Evolutionary conservation across 1,140 invertebrate species (phyloP).

Genomic region (Heliothis subflexa): DNA sequence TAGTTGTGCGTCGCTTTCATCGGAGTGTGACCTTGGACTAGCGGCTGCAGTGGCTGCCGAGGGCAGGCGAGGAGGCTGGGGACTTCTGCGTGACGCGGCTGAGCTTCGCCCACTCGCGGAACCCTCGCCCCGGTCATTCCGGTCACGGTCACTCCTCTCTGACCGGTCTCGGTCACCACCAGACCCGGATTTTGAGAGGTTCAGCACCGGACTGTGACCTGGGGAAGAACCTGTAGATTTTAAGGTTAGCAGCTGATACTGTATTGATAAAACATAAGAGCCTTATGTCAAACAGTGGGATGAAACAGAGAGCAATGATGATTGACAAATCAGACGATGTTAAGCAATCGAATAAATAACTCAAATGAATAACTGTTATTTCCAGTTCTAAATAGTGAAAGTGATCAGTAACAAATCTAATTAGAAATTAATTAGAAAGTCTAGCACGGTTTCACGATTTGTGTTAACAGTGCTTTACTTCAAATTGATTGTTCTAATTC

Average conservation of each 20-base stretch:
- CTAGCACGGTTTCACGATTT: background rate
- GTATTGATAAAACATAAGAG: background rate
- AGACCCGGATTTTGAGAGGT: conserved; percentile 94
- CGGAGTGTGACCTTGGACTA: conserved; percentile 89
- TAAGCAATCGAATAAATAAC: too few species aligned
- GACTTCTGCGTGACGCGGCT: conserved; percentile 85
- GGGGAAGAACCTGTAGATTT: conserved; percentile 91
- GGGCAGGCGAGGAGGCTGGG: conserved; percentile 80
- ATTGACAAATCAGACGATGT: too few species aligned
- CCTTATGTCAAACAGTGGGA: background rate
- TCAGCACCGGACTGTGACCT: conserved; percentile 95
- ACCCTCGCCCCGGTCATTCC: conserved; percentile 85
- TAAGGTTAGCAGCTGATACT: conserved; percentile 18
- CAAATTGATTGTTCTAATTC: conserved; percentile 18
- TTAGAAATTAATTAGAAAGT: conserved; percentile 30
- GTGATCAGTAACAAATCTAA: too few species aligned
- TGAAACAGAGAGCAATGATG: too few species aligned
- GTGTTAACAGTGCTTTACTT: background rate
- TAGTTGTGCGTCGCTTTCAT: conserved; percentile 89
- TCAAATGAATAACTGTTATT: background rate
- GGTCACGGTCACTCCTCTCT: conserved; percentile 75
- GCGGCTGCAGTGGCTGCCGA: conserved; percentile 83
- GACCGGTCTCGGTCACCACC: conserved; percentile 87
- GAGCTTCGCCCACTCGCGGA: conserved; percentile 87
- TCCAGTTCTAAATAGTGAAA: background rate